Conservation (phyloP, 2,113 vertebrate species). For the Pelmatolapia mariae region DNA sequence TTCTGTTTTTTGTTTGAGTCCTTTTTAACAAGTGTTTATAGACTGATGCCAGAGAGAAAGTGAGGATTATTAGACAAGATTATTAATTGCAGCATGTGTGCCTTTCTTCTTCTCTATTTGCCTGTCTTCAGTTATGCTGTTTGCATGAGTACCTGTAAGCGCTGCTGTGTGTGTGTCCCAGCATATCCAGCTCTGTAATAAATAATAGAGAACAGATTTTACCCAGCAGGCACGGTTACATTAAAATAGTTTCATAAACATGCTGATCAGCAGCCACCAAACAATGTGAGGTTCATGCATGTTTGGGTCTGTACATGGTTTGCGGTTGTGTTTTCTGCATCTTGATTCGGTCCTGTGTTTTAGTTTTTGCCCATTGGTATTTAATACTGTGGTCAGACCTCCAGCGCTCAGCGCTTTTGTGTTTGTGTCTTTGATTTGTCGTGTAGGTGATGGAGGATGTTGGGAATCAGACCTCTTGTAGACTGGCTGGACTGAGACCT, state of each 20-base stretch:
- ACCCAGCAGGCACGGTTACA: slow-evolving; percentile 38
- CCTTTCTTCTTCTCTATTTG: not conserved
- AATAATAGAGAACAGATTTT: slow-evolving; percentile 64
- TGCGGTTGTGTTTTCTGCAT: slow-evolving; percentile 28
- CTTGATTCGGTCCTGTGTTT: slow-evolving; percentile 20
- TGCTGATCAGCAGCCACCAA: slow-evolving; percentile 50
- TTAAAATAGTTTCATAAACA: slow-evolving; percentile 58
- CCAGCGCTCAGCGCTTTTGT: slow-evolving; percentile 17
- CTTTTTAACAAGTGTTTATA: slow-evolving; percentile 58
- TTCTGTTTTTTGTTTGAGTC: slow-evolving; percentile 45
- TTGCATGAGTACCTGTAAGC: not conserved
- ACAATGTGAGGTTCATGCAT: slow-evolving; percentile 47
- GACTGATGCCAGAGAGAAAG: slow-evolving; percentile 39
- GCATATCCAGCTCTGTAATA: slow-evolving; percentile 34
- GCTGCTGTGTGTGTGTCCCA: not conserved
- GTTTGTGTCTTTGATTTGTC: slow-evolving; percentile 6
- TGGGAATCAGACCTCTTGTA: slow-evolving; percentile 93
- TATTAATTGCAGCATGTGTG: slow-evolving; percentile 25
- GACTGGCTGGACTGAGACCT: slow-evolving; percentile 87
- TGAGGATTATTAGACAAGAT: slow-evolving; percentile 34
- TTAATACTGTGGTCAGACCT: slow-evolving; percentile 44
- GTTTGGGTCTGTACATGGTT: slow-evolving; percentile 47
- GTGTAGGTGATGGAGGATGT: slow-evolving; percentile 90
- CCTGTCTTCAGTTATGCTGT: not conserved
- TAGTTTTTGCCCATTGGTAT: slow-evolving; percentile 33